Evolutionary conservation across 2,888 invertebrate genomes (phyloP).

Genomic region (Encarsia formosa): DNA sequence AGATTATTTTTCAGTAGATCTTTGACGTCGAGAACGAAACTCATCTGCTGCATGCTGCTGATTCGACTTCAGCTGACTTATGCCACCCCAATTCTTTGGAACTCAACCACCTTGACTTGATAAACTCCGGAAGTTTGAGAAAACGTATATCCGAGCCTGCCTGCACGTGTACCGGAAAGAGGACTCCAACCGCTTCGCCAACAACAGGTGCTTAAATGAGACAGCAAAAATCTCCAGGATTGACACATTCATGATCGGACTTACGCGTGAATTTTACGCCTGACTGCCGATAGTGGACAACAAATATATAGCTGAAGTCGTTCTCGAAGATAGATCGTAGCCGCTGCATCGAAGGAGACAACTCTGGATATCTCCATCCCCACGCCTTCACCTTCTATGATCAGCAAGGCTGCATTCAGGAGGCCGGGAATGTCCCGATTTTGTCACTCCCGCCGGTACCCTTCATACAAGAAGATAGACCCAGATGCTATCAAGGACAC

Average conservation of each 20-base stretch:
- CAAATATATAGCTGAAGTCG: not conserved
- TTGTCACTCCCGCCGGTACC: no score
- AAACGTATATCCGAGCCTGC: not conserved
- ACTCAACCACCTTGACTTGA: not conserved
- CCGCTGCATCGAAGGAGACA: no score
- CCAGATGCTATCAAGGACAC: no score
- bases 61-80: not conserved
- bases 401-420: not conserved
- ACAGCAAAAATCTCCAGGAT: not conserved
- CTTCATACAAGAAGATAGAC: no score
- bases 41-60: no score
- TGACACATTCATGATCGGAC: not conserved
- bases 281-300: not conserved
- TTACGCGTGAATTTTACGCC: slow-evolving; percentile 6
- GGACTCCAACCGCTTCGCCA: not conserved
- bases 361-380: not conserved
- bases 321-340: not conserved
- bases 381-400: not conserved
- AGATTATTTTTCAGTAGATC: no score
- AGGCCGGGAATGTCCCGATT: not conserved
- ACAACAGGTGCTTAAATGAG: not conserved
- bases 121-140: not conserved
- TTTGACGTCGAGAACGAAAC: no score
- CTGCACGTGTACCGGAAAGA: not conserved
- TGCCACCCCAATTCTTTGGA: not conserved